A percentile compares a stretch with the other conserved stretches of the same genome.
phyloP scores from a whole-genome alignment of 2,113 vertebrate species.

The Chascanopsetta lugubris region DNA sequence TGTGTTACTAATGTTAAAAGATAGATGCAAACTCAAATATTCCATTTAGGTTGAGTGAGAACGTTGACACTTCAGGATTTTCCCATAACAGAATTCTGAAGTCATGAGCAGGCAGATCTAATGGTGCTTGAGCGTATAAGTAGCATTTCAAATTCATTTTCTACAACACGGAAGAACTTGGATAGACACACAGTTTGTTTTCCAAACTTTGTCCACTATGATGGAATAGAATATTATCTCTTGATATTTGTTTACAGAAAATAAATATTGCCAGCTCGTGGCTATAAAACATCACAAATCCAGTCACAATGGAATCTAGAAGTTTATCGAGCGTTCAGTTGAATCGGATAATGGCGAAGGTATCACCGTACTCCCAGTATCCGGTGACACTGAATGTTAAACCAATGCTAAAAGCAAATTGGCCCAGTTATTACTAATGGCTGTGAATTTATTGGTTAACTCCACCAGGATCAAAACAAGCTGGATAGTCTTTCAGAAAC shows the following conservation, averaged over 20 bases:
- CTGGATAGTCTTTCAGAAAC: conserved; percentile 48
- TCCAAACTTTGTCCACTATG: too few relatives aligned
- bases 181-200: too few relatives aligned
- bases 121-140: not conserved
- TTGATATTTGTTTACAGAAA: too few relatives aligned
- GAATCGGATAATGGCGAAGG: too few relatives aligned
- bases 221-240: not conserved
- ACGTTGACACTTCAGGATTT: not conserved
- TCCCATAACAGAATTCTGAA: not conserved
- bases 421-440: conserved; percentile 9
- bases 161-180: too few relatives aligned
- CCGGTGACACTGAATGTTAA: conserved; percentile 12
- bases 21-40: too few relatives aligned
- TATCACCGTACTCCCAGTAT: not conserved
- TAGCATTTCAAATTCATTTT: not conserved
- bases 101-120: not conserved
- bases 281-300: too few relatives aligned
- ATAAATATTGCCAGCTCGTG: too few relatives aligned
- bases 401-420: conserved; percentile 1
- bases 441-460: conserved; percentile 40
- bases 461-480: conserved; percentile 35
- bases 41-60: not conserved
- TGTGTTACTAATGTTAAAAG: too few relatives aligned
- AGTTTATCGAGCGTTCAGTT: too few relatives aligned
- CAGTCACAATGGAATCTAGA: too few relatives aligned